Conservation (phyloP, 2,888 invertebrate species). For the Cephus rjabovi region DNA sequence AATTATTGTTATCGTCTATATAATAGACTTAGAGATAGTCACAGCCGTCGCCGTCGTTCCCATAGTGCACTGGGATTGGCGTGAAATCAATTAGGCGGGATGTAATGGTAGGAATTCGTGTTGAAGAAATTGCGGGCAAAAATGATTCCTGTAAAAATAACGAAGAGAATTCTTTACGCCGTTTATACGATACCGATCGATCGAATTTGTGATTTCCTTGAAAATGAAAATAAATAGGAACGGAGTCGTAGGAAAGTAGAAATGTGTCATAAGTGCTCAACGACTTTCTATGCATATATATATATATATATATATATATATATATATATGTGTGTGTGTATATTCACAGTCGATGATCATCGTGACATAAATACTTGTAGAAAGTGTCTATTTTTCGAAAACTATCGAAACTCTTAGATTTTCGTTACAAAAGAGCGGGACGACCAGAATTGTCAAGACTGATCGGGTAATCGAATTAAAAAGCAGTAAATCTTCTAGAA, state of each 20-base stretch:
- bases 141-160: not conserved
- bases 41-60: not conserved
- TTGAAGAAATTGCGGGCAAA: not conserved
- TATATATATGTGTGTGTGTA: too few species aligned
- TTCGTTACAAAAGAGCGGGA: too few species aligned
- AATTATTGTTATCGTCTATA: not conserved
- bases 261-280: not conserved
- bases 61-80: not conserved
- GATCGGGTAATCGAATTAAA: too few species aligned
- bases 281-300: not conserved
- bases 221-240: not conserved
- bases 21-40: not conserved
- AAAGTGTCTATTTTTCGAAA: not conserved
- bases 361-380: not conserved
- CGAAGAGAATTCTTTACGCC: not conserved
- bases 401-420: too few species aligned
- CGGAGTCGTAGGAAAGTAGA: not conserved
- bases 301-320: too few species aligned
- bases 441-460: too few species aligned
- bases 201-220: not conserved
- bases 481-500: too few species aligned
- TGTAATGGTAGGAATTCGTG: not conserved
- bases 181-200: not conserved
- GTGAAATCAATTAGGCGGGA: not conserved
- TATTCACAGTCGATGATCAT: not conserved